These are phyloP conservation scores for Ethmia dodecea DNA, from an alignment of 2,888 invertebrate species.

Conservation along the genomic window DNA sequence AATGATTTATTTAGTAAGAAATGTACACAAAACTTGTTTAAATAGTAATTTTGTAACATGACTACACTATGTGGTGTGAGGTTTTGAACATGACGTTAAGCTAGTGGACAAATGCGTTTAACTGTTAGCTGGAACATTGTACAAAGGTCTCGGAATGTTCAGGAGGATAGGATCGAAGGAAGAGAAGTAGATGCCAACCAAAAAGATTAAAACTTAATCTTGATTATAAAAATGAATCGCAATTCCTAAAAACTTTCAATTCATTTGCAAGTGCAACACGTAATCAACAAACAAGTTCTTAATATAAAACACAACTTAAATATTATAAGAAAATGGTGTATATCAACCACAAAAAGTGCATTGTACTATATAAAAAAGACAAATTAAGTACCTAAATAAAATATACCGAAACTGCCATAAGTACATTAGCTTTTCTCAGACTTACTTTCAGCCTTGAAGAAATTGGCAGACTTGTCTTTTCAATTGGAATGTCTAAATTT, in stretches of 20 bases:
- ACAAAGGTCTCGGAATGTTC: constrained; percentile 14
- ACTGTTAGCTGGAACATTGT: constrained; percentile 35
- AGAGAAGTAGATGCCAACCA: constrained; percentile 11
- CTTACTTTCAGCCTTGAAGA: constrained; percentile 56
- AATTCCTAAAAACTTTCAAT: constrained; percentile 24
- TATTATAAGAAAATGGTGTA: constrained; percentile 34
- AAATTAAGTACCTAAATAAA: constrained; percentile 37
- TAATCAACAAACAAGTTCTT: constrained; percentile 34
- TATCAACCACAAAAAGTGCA: constrained; percentile 51
- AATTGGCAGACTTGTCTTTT: constrained; percentile 54
- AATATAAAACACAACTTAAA: constrained; percentile 31
- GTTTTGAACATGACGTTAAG: constrained; percentile 48
- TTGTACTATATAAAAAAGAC: constrained; percentile 52
- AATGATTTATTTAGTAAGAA: constrained; percentile 9
- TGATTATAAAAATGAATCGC: constrained; percentile 4
- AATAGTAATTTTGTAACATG: constrained; percentile 30
- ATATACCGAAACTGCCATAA: constrained; percentile 23
- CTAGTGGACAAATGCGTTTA: constrained; percentile 39
- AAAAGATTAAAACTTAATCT: constrained; percentile 3
- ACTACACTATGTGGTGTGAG: constrained; percentile 62
- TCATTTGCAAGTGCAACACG: constrained; percentile 29
- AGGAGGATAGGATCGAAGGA: constrained; percentile 16
- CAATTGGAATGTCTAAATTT: constrained; percentile 64
- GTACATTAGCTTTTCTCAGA: constrained; percentile 42
- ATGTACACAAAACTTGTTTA: constrained; percentile 24